Percentiles rank a stretch among this genome's conserved stretches.
Evolutionary conservation across 2,113 vertebrate species (phyloP).

Genomic region (Urocitellus parryii): DNA sequence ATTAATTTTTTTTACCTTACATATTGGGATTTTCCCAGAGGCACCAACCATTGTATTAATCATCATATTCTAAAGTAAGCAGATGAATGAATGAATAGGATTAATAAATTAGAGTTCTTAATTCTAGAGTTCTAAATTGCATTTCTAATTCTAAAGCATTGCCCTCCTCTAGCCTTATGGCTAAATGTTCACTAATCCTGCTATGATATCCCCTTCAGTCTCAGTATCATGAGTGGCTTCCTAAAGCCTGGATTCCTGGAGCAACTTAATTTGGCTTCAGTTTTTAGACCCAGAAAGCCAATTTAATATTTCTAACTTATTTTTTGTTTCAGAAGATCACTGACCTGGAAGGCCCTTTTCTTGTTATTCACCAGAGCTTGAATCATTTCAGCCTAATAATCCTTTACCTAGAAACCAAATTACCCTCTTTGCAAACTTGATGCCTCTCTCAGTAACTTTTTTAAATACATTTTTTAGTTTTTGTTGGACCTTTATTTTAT

Average conservation of each 20-base stretch:
- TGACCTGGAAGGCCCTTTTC: neutral
- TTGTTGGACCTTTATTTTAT: too few species aligned
- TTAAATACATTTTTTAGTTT: too few species aligned
- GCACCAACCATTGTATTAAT: neutral
- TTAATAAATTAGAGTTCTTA: neutral
- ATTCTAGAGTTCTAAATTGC: slow-evolving; percentile 4
- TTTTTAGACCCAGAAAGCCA: neutral
- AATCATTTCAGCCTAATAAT: neutral
- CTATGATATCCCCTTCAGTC: neutral
- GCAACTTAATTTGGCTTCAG: neutral
- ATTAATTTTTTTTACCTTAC: neutral
- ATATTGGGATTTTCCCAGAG: neutral
- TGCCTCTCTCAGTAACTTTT: neutral
- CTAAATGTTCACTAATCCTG: neutral
- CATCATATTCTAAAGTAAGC: neutral
- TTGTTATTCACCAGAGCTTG: neutral
- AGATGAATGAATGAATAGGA: neutral
- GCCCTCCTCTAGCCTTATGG: neutral
- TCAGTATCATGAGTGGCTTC: neutral
- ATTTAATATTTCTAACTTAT: neutral
- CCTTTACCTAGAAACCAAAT: neutral
- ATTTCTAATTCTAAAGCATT: neutral
- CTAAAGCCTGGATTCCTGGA: neutral
- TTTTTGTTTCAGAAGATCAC: neutral
- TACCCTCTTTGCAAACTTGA: neutral